phyloP scores from a whole-genome alignment of 2,113 vertebrate genomes.

The Eptesicus fuscus region DNA sequence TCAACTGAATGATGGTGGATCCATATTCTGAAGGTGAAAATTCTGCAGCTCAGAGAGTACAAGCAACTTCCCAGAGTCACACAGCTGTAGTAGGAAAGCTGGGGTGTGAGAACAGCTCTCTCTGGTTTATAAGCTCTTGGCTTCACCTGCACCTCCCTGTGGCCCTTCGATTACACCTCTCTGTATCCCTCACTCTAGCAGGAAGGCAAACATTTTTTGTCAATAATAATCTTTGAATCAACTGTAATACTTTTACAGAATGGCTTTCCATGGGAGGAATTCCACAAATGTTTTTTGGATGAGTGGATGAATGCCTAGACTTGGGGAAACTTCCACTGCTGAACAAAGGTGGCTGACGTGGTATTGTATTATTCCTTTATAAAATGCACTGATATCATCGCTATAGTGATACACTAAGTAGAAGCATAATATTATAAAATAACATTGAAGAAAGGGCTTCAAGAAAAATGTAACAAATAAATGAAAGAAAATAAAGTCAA shows the following conservation, averaged over 20 bases:
- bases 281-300: slow-evolving; percentile 9
- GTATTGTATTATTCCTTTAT: not conserved
- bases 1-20: not conserved
- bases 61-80: not conserved
- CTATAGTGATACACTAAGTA: not conserved
- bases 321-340: slow-evolving; percentile 10
- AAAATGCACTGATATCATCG: not conserved
- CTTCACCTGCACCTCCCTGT: not conserved
- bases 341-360: not conserved
- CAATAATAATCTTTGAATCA: not conserved
- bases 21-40: not conserved
- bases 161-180: not conserved
- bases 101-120: not conserved
- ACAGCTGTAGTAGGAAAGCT: not conserved
- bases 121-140: not conserved
- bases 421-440: not conserved
- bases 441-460: not conserved
- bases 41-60: not conserved
- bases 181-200: not conserved
- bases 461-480: not conserved
- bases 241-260: not conserved
- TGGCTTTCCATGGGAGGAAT: not conserved
- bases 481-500: slow-evolving; percentile 5
- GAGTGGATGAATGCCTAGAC: not conserved
- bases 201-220: not conserved